These are phyloP conservation scores for Leptocoma aspasia DNA, from an alignment of 2,113 vertebrate genomes.

Conservation along the genomic window DNA sequence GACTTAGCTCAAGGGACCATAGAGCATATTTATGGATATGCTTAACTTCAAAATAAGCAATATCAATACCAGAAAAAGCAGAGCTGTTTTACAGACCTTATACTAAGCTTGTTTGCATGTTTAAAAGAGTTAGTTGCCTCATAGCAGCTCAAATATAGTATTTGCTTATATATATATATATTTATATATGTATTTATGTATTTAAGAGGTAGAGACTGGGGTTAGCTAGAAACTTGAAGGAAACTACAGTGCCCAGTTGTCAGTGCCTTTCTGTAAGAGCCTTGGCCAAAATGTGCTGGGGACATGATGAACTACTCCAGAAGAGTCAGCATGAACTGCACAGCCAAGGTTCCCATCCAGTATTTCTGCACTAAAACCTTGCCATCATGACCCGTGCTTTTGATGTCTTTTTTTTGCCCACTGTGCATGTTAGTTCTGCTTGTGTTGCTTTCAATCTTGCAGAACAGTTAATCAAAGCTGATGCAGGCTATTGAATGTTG, in stretches of 20 bases:
- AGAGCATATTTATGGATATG: constrained; percentile 39
- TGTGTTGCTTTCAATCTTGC: constrained; percentile 39
- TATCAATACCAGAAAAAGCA: constrained; percentile 33
- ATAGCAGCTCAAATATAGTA: not conserved
- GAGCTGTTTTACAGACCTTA: constrained; percentile 24
- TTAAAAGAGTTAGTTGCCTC: constrained; percentile 12
- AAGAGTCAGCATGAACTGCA: not conserved
- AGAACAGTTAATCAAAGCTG: constrained; percentile 53
- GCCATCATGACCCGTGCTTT: not conserved
- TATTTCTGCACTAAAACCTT: not conserved
- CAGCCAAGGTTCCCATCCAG: not conserved
- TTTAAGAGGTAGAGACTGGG: not conserved
- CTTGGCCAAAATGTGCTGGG: not conserved
- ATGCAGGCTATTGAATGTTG: constrained; percentile 32
- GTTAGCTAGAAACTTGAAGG: constrained; percentile 13
- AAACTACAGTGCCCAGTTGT: constrained; percentile 18
- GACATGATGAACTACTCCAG: not conserved
- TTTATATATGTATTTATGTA: constrained; percentile 13
- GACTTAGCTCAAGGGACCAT: constrained; percentile 35
- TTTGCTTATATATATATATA: not conserved
- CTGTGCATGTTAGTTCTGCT: constrained; percentile 41
- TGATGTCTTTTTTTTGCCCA: constrained; percentile 15
- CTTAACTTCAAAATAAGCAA: constrained; percentile 60
- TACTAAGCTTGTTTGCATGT: constrained; percentile 39
- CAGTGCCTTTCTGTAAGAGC: not conserved